A percentile compares a stretch with the other conserved stretches of the same genome.
phyloP scores from a whole-genome alignment of 1,140 invertebrate species.

The Pseudomyrmex cubaensis region DNA sequence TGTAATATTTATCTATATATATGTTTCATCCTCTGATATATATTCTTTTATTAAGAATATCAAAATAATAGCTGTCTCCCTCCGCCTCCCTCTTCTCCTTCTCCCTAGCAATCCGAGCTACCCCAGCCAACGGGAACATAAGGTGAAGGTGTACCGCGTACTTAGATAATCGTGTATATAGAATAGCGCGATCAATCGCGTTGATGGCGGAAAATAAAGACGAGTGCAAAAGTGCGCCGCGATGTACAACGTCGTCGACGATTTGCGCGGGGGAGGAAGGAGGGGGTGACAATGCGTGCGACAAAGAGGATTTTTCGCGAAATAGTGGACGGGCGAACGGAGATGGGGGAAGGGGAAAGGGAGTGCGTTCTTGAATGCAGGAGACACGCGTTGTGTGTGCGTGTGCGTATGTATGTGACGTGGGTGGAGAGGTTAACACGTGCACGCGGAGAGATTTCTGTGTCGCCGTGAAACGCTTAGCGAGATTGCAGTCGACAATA shows the following conservation, averaged over 20 bases:
- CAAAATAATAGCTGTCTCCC: neutral
- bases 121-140: neutral
- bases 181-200: constrained; percentile 32
- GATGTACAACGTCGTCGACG: constrained; percentile 42
- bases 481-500: constrained; percentile 85
- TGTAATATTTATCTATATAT: neutral
- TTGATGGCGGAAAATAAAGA: constrained; percentile 40
- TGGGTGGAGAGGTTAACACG: constrained; percentile 83
- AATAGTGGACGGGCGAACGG: too few relatives aligned
- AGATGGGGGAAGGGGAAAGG: constrained; percentile 18
- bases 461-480: constrained; percentile 84
- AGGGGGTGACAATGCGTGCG: constrained; percentile 49
- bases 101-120: neutral
- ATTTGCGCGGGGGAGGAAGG: neutral
- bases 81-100: too few relatives aligned
- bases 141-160: neutral
- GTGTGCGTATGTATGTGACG: constrained; percentile 71
- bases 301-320: constrained; percentile 64
- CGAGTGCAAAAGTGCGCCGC: constrained; percentile 51
- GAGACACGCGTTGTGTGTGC: constrained; percentile 37
- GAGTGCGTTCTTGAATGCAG: constrained; percentile 66
- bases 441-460: constrained; percentile 73
- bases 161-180: neutral
- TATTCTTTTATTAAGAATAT: neutral
- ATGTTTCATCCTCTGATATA: too few relatives aligned